Conservation (phyloP, 2,888 invertebrate genomes). For the Ormyrus thymus region DNA sequence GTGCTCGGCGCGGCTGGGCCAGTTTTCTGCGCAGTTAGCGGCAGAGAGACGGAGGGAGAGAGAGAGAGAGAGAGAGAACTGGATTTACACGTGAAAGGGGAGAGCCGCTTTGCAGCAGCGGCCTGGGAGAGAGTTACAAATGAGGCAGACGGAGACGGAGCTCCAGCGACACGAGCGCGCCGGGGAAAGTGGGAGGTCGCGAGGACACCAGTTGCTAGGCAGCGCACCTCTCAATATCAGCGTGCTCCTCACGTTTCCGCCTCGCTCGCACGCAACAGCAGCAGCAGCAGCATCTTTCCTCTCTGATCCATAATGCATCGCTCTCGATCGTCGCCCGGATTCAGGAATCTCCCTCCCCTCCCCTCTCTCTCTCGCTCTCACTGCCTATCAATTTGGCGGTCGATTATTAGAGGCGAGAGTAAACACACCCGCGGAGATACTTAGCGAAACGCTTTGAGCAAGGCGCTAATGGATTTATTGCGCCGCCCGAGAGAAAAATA, state of each 20-base stretch:
- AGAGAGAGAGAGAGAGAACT: constrained; percentile 15
- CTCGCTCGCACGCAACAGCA: background rate
- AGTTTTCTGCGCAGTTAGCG: background rate
- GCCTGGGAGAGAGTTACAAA: constrained; percentile 15
- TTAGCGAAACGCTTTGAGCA: too few relatives aligned
- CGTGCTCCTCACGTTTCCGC: constrained; percentile 63
- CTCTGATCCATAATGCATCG: constrained; percentile 6
- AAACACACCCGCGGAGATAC: too few relatives aligned
- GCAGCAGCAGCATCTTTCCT: background rate
- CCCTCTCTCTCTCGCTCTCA: too few relatives aligned
- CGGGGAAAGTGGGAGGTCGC: constrained; percentile 47
- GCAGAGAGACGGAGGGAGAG: background rate
- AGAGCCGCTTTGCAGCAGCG: constrained; percentile 5
- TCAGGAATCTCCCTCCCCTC: background rate
- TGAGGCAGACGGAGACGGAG: constrained; percentile 37
- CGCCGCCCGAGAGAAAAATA: too few relatives aligned
- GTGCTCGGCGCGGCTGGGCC: background rate
- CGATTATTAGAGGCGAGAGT: too few relatives aligned
- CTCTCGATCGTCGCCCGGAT: constrained; percentile 4
- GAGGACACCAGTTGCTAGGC: constrained; percentile 73
- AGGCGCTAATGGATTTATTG: too few relatives aligned
- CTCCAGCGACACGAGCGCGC: background rate
- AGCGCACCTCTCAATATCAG: constrained; percentile 68
- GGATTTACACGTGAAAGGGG: constrained; percentile 48
- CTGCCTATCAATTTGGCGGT: too few relatives aligned